phyloP scores from a whole-genome alignment of 2,113 vertebrate genomes.

The Saccopteryx leptura region DNA sequence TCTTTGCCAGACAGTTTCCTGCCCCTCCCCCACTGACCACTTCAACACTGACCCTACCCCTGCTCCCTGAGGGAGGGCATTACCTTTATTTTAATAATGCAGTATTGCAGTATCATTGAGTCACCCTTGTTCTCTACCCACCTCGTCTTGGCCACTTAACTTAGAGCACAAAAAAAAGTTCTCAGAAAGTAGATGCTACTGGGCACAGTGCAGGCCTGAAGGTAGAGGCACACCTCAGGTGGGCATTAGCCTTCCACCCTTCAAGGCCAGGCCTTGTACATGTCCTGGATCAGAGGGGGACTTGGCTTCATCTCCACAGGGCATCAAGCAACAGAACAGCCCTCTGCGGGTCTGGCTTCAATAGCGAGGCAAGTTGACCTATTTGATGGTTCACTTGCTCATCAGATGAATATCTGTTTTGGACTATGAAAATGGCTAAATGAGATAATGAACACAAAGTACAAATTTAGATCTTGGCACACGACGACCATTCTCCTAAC shows the following conservation, averaged over 20 bases:
- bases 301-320: neutral
- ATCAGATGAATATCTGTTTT: neutral
- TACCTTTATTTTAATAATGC: neutral
- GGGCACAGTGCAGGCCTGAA: neutral
- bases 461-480: neutral
- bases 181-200: neutral
- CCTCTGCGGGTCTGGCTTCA: neutral
- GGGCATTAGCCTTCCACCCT: neutral
- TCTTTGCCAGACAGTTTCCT: neutral
- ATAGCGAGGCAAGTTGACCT: neutral
- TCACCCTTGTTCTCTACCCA: neutral
- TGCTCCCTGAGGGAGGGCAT: neutral
- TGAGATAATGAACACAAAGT: neutral
- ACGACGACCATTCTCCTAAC: neutral
- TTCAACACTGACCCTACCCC: neutral
- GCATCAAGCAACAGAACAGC: neutral
- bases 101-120: rapidly evolving
- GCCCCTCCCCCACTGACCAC: neutral
- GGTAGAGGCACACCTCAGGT: neutral
- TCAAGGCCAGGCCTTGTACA: neutral
- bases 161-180: neutral
- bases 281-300: neutral
- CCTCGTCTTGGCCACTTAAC: neutral
- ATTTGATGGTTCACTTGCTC: neutral
- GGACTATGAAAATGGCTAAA: neutral